phyloP scores from a whole-genome alignment of 2,113 vertebrate genomes.

The Balaeniceps rex region DNA sequence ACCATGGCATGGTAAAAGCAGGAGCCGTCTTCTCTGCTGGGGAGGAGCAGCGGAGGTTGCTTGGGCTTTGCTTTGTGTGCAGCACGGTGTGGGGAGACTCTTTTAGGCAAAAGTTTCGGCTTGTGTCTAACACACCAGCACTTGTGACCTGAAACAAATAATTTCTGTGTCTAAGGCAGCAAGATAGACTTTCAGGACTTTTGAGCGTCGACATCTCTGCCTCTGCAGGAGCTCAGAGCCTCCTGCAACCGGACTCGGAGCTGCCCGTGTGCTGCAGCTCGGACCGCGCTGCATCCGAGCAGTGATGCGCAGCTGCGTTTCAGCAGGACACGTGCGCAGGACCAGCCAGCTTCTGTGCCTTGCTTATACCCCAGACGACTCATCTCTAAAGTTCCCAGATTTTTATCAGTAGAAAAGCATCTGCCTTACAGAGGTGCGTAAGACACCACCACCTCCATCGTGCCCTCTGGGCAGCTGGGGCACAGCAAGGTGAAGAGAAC shows the following conservation, averaged over 20 bases:
- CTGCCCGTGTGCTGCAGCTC: not conserved
- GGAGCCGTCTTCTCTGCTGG: not conserved
- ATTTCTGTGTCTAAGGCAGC: not conserved
- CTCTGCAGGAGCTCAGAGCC: not conserved
- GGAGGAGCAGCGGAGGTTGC: not conserved
- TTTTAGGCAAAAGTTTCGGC: not conserved
- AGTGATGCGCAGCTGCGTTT: not conserved
- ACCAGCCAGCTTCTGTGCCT: not conserved
- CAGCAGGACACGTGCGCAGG: not conserved
- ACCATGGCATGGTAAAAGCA: accelerated
- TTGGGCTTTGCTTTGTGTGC: not conserved
- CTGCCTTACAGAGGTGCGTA: accelerated
- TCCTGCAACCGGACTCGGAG: not conserved
- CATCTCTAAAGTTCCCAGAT: not conserved
- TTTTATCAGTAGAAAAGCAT: not conserved
- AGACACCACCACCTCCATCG: not conserved
- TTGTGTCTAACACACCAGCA: too few species aligned
- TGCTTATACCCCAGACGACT: not conserved
- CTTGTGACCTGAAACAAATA: not conserved
- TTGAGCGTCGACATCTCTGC: not conserved
- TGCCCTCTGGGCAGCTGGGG: not conserved
- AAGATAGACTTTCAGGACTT: not conserved
- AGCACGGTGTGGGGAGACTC: accelerated
- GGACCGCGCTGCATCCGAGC: not conserved
- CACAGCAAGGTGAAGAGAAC: not conserved